Conservation (phyloP, 2,888 invertebrate genomes). For the Pterobdella sp. region DNA sequence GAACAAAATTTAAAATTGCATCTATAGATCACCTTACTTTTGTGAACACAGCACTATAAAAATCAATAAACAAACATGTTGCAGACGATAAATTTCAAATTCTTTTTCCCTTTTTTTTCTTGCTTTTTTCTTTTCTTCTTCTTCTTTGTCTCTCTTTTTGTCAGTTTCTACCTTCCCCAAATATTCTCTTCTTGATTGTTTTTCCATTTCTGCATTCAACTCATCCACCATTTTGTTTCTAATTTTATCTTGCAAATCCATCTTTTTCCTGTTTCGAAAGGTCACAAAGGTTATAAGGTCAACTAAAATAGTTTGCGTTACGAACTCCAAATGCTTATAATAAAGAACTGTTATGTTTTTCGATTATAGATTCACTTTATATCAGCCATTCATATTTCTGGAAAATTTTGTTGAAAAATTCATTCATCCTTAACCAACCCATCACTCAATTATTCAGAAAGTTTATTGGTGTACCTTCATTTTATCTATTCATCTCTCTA, state of each 20-base stretch:
- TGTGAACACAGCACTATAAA: not conserved
- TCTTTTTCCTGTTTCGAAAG: conserved; percentile 45
- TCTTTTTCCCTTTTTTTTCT: conserved; percentile 40
- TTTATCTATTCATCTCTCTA: too few species aligned
- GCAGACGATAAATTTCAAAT: conserved; percentile 44
- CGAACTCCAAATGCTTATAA: too few species aligned
- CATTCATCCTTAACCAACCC: too few species aligned
- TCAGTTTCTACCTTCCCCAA: conserved; percentile 46
- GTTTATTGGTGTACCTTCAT: too few species aligned
- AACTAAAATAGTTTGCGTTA: too few species aligned
- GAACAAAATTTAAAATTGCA: not conserved
- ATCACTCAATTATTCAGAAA: too few species aligned
- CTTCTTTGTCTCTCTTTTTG: conserved; percentile 43
- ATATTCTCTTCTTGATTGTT: conserved; percentile 48
- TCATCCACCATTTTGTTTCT: conserved; percentile 46
- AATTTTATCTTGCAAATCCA: conserved; percentile 46
- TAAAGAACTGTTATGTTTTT: too few species aligned
- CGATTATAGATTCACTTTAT: too few species aligned
- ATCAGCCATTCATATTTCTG: too few species aligned
- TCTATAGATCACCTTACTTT: not conserved
- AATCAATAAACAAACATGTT: conserved; percentile 41
- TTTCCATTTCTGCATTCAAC: conserved; percentile 46
- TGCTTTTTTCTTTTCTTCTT: conserved; percentile 44
- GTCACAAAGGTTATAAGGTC: too few species aligned
- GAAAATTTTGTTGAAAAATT: too few species aligned